phyloP scores from a whole-genome alignment of 1,140 invertebrate genomes.

The Charaxes varanes region DNA sequence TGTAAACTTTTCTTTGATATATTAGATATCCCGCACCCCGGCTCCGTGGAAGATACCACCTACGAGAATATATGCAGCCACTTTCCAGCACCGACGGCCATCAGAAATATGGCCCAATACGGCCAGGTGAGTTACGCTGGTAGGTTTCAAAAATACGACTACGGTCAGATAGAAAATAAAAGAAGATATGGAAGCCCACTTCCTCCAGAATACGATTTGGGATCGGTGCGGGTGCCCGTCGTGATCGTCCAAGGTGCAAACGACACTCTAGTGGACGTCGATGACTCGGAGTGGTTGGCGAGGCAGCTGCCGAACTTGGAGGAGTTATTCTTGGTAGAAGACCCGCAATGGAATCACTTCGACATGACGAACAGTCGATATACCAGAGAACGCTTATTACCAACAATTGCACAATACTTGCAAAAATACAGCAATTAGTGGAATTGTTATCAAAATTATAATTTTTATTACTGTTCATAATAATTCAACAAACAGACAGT shows the following conservation, averaged over 20 bases:
- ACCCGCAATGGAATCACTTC: slow-evolving; percentile 13
- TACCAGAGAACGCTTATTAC: slow-evolving; percentile 6
- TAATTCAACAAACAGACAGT: too few relatives aligned
- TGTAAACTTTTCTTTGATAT: too few relatives aligned
- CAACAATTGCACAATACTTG: slow-evolving; percentile 6
- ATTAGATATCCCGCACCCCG: slow-evolving; percentile 5
- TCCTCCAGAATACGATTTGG: slow-evolving; percentile 13
- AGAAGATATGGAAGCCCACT: slow-evolving; percentile 5
- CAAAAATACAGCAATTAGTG: too few relatives aligned
- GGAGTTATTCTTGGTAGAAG: slow-evolving; percentile 1
- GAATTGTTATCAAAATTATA: too few relatives aligned
- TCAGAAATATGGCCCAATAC: slow-evolving; percentile 9
- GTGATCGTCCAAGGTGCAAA: slow-evolving; percentile 3
- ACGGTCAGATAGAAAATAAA: slow-evolving; percentile 5
- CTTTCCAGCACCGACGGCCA: slow-evolving; percentile 9
- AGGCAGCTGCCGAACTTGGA: slow-evolving; percentile 8
- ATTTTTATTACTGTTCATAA: too few relatives aligned
- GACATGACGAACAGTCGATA: slow-evolving; percentile 16
- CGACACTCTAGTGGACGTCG: slow-evolving; percentile 5
- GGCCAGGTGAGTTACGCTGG: slow-evolving; percentile 3
- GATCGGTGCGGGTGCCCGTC: slow-evolving; percentile 1
- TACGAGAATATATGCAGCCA: slow-evolving; percentile 3
- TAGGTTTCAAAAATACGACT: slow-evolving; percentile 18
- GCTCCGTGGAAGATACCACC: slow-evolving; percentile 10
- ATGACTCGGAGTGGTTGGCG: slow-evolving; percentile 5